Conservation (phyloP, 1,140 invertebrate genomes). For the Amphibalanus amphitrite region DNA sequence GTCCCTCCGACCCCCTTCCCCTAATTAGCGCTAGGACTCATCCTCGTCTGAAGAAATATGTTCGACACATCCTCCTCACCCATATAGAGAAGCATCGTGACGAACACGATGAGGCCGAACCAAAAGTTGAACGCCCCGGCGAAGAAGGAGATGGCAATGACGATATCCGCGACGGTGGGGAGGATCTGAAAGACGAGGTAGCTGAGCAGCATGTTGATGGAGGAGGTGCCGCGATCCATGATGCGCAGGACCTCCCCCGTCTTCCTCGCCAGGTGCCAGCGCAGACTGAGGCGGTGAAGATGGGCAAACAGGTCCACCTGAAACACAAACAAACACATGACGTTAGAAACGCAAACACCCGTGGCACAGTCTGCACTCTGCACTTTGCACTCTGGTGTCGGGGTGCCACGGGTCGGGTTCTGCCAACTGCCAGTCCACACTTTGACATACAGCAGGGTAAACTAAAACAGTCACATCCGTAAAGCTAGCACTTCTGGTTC, state of each 20-base stretch:
- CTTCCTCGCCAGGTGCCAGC: slow-evolving; percentile 82
- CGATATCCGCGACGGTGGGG: slow-evolving; percentile 80
- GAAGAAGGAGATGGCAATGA: slow-evolving; percentile 84
- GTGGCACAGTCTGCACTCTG: too few species aligned
- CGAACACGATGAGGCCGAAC: slow-evolving; percentile 85
- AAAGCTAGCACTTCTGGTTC: too few species aligned
- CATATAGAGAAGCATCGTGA: slow-evolving; percentile 81
- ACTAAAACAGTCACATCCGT: too few species aligned
- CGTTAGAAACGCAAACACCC: too few species aligned
- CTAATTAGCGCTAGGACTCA: too few species aligned
- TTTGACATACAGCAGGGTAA: too few species aligned
- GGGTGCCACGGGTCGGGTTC: too few species aligned
- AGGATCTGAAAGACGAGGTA: slow-evolving; percentile 74
- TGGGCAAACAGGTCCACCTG: slow-evolving; percentile 61
- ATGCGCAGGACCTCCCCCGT: slow-evolving; percentile 86
- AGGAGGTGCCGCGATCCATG: slow-evolving; percentile 89
- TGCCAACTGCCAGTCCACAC: too few species aligned
- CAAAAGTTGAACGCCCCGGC: slow-evolving; percentile 69
- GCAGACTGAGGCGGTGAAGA: slow-evolving; percentile 62
- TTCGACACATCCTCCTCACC: slow-evolving; percentile 45
- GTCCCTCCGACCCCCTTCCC: too few species aligned
- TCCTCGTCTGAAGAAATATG: too few species aligned
- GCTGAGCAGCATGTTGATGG: slow-evolving; percentile 78
- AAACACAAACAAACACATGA: slow-evolving; percentile 22
- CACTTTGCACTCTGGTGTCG: too few species aligned